phyloP scores from a whole-genome alignment of 1,140 invertebrate genomes.

The Steinernema feltiae region DNA sequence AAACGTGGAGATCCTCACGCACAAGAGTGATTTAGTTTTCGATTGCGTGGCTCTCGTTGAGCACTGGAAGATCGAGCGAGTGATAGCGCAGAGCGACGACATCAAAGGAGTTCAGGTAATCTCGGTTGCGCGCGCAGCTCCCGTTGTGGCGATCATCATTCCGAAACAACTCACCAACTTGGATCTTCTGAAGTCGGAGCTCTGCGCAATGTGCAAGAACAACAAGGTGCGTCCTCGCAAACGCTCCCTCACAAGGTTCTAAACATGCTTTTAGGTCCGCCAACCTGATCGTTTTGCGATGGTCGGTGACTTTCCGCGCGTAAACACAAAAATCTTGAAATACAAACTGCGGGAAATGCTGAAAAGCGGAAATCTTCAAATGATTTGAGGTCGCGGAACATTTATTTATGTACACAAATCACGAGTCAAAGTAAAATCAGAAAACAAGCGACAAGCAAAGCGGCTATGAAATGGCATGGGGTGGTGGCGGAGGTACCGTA shows the following conservation, averaged over 20 bases:
- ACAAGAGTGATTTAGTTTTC: conserved; percentile 50
- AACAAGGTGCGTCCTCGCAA: conserved; percentile 34
- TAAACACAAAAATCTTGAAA: conserved; percentile 54
- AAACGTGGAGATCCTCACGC: conserved; percentile 53
- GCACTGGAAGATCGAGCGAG: conserved; percentile 51
- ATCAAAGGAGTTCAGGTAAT: conserved; percentile 54
- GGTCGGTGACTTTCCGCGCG: conserved; percentile 51
- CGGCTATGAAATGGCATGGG: background rate
- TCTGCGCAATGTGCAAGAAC: conserved; percentile 42
- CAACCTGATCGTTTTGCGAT: conserved; percentile 50
- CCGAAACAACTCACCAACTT: conserved; percentile 31
- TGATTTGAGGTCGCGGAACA: background rate
- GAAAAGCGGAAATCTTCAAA: background rate
- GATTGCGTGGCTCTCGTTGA: conserved; percentile 49
- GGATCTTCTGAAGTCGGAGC: conserved; percentile 43
- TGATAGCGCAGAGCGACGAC: conserved; percentile 41
- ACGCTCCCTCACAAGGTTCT: conserved; percentile 5
- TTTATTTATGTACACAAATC: background rate
- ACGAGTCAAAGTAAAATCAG: background rate
- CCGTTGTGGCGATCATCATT: conserved; percentile 49
- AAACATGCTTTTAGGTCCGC: conserved; percentile 45
- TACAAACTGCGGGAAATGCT: conserved; percentile 47
- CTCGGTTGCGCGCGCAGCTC: conserved; percentile 44
- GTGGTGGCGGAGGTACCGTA: background rate
- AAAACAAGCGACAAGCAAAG: background rate